These are phyloP conservation scores for Nomia melanderi DNA, from an alignment of 1,140 invertebrate genomes.

Conservation along the genomic window DNA sequence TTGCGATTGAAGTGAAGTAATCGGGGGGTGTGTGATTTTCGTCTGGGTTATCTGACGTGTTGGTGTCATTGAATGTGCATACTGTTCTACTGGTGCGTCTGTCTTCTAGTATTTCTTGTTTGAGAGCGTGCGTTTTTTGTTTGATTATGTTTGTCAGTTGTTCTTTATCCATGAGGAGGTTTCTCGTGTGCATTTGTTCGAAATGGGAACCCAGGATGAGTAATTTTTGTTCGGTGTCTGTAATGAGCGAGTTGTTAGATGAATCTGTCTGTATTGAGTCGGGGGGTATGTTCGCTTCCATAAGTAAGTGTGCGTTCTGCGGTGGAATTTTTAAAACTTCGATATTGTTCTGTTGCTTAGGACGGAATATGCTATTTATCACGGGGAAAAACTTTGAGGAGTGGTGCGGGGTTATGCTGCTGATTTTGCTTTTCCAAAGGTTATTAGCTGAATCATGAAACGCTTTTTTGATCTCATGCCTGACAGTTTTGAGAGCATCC, in stretches of 20 bases:
- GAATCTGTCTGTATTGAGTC: too few relatives aligned
- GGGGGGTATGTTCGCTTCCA: fast-evolving
- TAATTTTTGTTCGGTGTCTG: background rate
- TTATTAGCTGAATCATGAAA: background rate
- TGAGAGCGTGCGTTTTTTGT: background rate
- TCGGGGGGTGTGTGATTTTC: background rate
- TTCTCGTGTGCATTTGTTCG: background rate
- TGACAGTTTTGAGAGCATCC: background rate
- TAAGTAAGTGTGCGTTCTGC: background rate
- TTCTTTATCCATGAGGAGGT: background rate
- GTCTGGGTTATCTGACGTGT: background rate
- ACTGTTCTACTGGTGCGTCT: background rate
- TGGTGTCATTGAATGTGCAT: background rate
- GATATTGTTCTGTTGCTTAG: background rate
- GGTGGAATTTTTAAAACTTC: background rate
- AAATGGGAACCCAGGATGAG: background rate
- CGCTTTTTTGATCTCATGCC: background rate
- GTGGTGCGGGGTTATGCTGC: background rate
- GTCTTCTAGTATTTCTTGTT: background rate
- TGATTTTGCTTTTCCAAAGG: background rate
- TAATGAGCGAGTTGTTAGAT: background rate
- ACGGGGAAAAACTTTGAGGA: background rate
- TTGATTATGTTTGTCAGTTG: conserved; percentile 4
- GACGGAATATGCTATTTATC: background rate
- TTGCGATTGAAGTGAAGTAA: background rate